A percentile compares a stretch with the other conserved stretches of the same genome.
phyloP scores from a whole-genome alignment of 1,140 invertebrate species.

The Aleiodes sp. region DNA sequence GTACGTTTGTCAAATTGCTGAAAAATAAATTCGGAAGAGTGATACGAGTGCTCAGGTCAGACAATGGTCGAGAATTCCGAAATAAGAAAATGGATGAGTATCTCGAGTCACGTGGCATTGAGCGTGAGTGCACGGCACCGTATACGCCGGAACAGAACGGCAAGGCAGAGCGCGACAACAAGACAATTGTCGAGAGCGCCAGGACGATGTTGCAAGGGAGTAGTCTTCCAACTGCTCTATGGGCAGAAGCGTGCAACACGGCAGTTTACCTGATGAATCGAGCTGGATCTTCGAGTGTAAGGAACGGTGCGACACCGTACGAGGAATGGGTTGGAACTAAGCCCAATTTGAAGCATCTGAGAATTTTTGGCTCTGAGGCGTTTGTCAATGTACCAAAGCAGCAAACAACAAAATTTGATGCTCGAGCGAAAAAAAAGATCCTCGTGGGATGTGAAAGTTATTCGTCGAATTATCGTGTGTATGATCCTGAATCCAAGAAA shows the following conservation, averaged over 20 bases:
- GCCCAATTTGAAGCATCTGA: slow-evolving; percentile 44
- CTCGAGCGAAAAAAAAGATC: background rate
- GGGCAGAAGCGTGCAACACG: background rate
- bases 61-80: background rate
- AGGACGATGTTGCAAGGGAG: background rate
- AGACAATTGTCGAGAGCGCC: background rate
- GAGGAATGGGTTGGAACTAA: slow-evolving; percentile 42
- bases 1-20: background rate
- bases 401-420: background rate
- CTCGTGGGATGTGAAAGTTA: slow-evolving; percentile 17
- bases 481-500: background rate
- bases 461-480: slow-evolving; percentile 9
- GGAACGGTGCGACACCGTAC: slow-evolving; percentile 35
- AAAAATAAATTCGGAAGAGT: background rate
- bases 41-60: background rate
- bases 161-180: background rate
- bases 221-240: background rate
- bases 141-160: background rate
- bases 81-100: background rate
- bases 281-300: background rate
- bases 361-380: slow-evolving; percentile 52
- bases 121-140: background rate
- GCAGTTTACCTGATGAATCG: background rate
- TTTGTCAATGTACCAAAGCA: background rate
- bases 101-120: background rate